phyloP scores from a whole-genome alignment of 2,113 vertebrate genomes.

The Rhynchomys soricoides region DNA sequence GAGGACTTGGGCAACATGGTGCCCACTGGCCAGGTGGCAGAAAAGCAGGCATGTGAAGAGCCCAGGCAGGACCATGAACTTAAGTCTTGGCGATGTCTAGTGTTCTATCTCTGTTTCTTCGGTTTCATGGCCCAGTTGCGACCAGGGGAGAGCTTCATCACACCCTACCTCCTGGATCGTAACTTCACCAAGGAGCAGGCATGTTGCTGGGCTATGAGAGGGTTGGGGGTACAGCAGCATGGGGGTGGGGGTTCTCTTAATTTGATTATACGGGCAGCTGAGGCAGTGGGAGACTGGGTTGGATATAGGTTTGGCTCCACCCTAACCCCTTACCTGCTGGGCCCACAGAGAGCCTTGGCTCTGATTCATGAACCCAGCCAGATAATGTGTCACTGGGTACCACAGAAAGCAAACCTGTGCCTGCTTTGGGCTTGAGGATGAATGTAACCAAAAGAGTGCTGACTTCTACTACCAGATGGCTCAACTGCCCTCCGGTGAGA shows the following conservation, averaged over 20 bases:
- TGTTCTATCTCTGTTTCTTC: constrained; percentile 91
- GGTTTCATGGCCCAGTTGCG: constrained; percentile 92
- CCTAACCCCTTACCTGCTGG: accelerated
- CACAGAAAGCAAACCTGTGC: background rate
- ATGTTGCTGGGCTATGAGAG: background rate
- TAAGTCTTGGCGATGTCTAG: constrained; percentile 85
- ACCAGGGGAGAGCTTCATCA: constrained; percentile 94
- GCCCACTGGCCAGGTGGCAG: background rate
- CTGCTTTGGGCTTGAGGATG: background rate
- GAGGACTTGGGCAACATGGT: background rate
- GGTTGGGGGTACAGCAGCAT: background rate
- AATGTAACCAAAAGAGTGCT: background rate
- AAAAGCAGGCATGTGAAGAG: background rate
- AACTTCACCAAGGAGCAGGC: constrained; percentile 92
- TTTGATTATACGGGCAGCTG: too few species aligned
- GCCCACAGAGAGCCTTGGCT: background rate
- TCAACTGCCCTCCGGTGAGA: background rate
- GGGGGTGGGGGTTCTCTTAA: background rate
- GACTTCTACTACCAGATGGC: background rate
- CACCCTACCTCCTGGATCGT: constrained; percentile 90
- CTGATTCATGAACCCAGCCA: background rate
- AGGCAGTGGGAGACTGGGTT: background rate
- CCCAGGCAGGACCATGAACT: accelerated
- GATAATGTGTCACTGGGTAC: accelerated
- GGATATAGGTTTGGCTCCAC: background rate